Percentiles rank a stretch among this genome's conserved stretches.
phyloP scores from a whole-genome alignment of 2,888 invertebrate species.

The Seira ritae region DNA sequence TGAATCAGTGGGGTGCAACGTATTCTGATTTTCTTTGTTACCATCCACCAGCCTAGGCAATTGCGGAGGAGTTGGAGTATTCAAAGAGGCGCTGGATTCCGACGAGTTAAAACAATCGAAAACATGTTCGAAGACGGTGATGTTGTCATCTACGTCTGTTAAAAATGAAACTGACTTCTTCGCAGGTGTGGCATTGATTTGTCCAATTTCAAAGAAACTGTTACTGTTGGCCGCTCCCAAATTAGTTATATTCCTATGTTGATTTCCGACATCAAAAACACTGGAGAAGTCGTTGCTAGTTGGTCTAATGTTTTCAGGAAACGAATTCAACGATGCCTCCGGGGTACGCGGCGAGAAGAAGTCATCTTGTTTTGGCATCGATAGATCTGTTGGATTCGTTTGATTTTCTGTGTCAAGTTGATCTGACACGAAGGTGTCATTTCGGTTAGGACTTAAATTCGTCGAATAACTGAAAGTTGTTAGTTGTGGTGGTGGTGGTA shows the following conservation, averaged over 20 bases:
- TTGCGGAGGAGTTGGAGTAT: background rate
- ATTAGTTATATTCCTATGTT: too few relatives aligned
- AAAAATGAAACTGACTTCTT: conserved; percentile 31
- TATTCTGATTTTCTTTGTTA: background rate
- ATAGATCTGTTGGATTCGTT: too few relatives aligned
- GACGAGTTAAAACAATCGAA: conserved; percentile 26
- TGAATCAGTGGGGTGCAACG: background rate
- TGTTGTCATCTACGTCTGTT: conserved; percentile 21
- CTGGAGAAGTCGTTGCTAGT: background rate
- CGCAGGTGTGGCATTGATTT: background rate
- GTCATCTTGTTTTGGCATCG: too few relatives aligned
- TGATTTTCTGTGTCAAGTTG: background rate
- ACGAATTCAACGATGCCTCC: too few relatives aligned
- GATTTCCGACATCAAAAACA: too few relatives aligned
- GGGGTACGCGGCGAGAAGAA: too few relatives aligned
- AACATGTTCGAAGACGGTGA: conserved; percentile 7
- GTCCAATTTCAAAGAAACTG: background rate
- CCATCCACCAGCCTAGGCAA: background rate
- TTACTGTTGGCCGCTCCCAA: too few relatives aligned
- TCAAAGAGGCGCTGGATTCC: background rate
- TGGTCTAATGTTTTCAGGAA: too few relatives aligned
- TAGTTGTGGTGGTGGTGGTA: background rate
- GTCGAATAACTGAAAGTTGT: background rate
- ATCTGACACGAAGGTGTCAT: background rate
- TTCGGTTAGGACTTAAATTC: background rate